These are phyloP conservation scores for Gadopsis marmoratus DNA, from an alignment of 2,797 vertebrate genomes.

Conservation along the genomic window DNA sequence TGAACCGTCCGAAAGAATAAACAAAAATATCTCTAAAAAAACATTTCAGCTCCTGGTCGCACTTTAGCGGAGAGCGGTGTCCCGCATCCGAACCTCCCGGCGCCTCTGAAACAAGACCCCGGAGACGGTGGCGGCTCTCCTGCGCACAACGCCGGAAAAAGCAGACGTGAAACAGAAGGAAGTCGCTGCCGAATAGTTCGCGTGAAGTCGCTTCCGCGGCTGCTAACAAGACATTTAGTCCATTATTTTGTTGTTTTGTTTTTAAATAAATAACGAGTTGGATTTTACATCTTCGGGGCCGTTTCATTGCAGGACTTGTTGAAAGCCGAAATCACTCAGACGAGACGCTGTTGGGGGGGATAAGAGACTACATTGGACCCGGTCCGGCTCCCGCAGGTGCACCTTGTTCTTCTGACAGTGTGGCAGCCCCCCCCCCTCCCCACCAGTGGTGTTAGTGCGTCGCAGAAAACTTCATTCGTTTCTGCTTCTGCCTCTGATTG, in stretches of 20 bases:
- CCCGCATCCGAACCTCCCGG: constrained; percentile 8
- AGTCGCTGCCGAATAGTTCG: constrained; percentile 34
- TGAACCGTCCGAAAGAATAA: not conserved
- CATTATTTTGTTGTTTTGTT: not conserved
- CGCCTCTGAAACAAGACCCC: not conserved
- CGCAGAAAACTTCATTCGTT: constrained; percentile 96
- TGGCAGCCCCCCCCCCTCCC: too few species aligned
- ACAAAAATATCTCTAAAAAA: not conserved
- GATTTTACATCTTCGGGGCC: not conserved
- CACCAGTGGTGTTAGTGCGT: constrained; percentile 83
- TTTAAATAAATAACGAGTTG: not conserved
- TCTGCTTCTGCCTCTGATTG: constrained; percentile 96
- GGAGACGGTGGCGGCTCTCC: not conserved
- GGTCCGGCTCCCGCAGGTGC: constrained; percentile 10
- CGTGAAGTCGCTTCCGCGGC: constrained; percentile 19
- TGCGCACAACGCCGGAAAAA: not conserved
- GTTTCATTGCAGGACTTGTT: not conserved
- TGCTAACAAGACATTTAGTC: constrained; percentile 12
- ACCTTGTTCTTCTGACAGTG: constrained; percentile 64
- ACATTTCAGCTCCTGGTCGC: not conserved
- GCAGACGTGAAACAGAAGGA: too few species aligned
- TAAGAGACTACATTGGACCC: too few species aligned
- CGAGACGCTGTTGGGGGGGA: too few species aligned
- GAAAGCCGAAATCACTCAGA: not conserved
- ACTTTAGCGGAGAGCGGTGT: constrained; percentile 13